Percentiles rank a stretch among this genome's conserved stretches.
Evolutionary conservation across 2,888 invertebrate genomes (phyloP).

Genomic region (Scrobipalpa atriplicella): DNA sequence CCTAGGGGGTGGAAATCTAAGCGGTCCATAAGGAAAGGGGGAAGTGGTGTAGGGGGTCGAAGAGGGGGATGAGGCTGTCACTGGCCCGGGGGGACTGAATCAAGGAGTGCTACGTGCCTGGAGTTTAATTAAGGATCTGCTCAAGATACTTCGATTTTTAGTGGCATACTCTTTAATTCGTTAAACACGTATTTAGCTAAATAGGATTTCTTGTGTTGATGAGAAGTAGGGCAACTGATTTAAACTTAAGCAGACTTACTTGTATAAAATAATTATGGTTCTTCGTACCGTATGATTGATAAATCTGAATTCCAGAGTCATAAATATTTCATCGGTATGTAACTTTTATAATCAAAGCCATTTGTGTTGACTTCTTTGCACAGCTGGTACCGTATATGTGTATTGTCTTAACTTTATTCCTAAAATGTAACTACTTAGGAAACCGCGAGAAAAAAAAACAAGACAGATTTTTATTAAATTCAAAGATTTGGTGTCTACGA

Average conservation of each 20-base stretch:
- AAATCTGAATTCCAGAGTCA: too few species aligned
- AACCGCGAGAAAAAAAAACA: too few species aligned
- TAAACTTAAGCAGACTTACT: not conserved
- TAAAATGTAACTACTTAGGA: too few species aligned
- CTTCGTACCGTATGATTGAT: too few species aligned
- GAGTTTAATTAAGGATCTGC: constrained; percentile 80
- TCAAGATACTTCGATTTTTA: constrained; percentile 78
- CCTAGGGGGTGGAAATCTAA: constrained; percentile 79
- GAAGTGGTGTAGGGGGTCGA: constrained; percentile 40
- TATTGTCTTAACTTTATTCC: too few species aligned
- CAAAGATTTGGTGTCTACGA: not conserved
- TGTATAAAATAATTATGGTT: not conserved
- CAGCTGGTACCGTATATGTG: not conserved
- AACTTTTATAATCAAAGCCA: too few species aligned
- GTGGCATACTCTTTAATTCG: constrained; percentile 73
- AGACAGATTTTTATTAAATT: not conserved
- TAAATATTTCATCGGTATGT: too few species aligned
- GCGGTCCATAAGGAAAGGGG: constrained; percentile 79
- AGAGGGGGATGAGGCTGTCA: constrained; percentile 51
- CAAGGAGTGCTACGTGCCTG: constrained; percentile 80
- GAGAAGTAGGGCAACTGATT: constrained; percentile 15
- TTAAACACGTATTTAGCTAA: constrained; percentile 44
- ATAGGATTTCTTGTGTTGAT: constrained; percentile 32
- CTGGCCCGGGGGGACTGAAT: constrained; percentile 73
- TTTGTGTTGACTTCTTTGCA: too few species aligned